Base-by-base conservation (phyloP, 2,888 invertebrate species). In the Gymnoscelis rufifasciata region DNA sequence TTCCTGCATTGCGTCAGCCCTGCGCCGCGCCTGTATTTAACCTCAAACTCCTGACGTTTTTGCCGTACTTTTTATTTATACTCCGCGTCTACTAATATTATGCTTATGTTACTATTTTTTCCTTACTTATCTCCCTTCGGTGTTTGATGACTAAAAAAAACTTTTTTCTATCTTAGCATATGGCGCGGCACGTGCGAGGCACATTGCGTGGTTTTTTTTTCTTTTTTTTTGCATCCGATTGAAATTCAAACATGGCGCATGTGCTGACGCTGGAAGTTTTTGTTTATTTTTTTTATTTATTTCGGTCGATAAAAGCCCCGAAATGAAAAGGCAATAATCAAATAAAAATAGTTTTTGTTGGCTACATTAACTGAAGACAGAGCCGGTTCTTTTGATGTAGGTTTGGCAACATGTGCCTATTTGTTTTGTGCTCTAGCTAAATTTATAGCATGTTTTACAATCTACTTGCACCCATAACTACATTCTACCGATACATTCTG, bases 221-320 rank as follows among this genome's bases (percentile, higher is more conserved):
- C 58, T 74, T 80, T 86, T 87, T 86, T 87, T 86, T 84, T 75
- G 80, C 84, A 86, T 87, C 86, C 86, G 82, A 84, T 83, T 82
- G 74, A 79, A 81, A 80, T 75, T 74, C 68, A 82, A 86, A 83
- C 78, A 81, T 73, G 72, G 68, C 68, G 75, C 78, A 82, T 78
- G 75, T 74, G 83, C 71, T 64, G 69, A 68, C 71, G 71, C 70
- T 61, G 68, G 68, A 59, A 61, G 67, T 66, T 75, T 74, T 74
- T 71, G 68, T 73, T 69, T 65, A 47, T 64, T 66, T 73, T 74
- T 71, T 71, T 63, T 59, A 57, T 57, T 55, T 62, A 57, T 63
- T 67, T 64, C 60, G 66, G 65, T 58, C 60, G 60, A 67, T 68
- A 69, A 68, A 69, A 52, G 56, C 58, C 71, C 56, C 51, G 54